phyloP scores from a whole-genome alignment of 2,113 vertebrate genomes.

The Clupea harengus region DNA sequence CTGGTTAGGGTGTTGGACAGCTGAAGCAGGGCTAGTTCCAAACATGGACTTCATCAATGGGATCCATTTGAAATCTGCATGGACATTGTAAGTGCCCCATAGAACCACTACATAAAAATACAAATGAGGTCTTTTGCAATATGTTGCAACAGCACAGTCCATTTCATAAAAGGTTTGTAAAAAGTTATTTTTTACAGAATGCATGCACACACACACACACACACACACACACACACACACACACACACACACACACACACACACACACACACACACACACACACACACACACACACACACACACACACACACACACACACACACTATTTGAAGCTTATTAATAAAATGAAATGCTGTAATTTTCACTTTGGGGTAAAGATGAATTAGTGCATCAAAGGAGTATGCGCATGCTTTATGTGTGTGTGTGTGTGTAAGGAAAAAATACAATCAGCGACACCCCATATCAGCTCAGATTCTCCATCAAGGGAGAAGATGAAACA shows the following conservation, averaged over 20 bases:
- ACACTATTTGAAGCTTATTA: neutral
- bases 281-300: neutral
- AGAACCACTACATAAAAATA: neutral
- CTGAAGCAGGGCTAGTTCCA: slow-evolving; percentile 18
- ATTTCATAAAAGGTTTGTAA: neutral
- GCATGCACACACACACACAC: neutral
- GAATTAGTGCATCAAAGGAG: neutral
- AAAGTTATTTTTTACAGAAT: neutral
- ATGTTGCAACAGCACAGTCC: neutral
- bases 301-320: neutral
- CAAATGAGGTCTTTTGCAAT: neutral
- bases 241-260: neutral
- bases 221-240: neutral
- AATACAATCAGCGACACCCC: neutral
- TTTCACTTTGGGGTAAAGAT: neutral
- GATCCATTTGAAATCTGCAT: neutral
- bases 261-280: neutral
- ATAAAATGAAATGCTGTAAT: neutral
- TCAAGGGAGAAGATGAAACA: neutral
- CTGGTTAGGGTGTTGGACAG: slow-evolving; percentile 50
- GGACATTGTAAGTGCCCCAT: neutral
- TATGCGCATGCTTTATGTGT: neutral
- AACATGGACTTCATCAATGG: neutral
- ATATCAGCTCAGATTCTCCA: neutral
- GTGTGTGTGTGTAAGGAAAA: neutral